phyloP scores from a whole-genome alignment of 2,113 vertebrate species.

The Theristicus caerulescens region DNA sequence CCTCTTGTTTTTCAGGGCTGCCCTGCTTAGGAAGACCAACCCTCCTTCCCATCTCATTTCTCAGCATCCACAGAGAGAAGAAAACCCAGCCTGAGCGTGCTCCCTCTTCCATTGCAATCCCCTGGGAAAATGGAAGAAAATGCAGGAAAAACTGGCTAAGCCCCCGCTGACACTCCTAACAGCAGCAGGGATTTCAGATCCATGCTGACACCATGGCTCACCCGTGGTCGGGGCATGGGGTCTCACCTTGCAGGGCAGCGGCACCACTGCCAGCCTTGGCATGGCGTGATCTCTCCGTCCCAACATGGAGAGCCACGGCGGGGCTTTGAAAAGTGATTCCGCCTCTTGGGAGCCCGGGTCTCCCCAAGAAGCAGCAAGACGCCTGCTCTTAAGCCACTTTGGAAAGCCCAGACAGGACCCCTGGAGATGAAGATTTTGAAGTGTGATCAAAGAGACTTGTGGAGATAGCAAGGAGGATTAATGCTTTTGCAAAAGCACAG shows the following conservation, averaged over 20 bases:
- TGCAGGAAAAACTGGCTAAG: neutral
- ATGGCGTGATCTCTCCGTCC: neutral
- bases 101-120: accelerated
- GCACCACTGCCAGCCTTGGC: neutral
- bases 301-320: accelerated
- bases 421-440: conserved; percentile 24
- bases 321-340: neutral
- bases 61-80: neutral
- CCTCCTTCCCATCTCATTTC: neutral
- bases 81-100: neutral
- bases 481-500: neutral
- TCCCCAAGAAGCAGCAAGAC: neutral
- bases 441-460: conserved; percentile 1
- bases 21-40: neutral
- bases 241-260: neutral
- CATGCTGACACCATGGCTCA: neutral
- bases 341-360: neutral
- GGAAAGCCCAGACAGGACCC: neutral
- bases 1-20: neutral
- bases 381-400: neutral
- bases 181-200: neutral
- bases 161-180: accelerated
- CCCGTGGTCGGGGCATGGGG: accelerated
- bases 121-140: accelerated
- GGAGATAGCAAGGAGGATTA: conserved; percentile 25